Base-by-base conservation (phyloP, 37 sponge, comb jelly and placozoan species). In the Mnemiopsis leidyi region DNA sequence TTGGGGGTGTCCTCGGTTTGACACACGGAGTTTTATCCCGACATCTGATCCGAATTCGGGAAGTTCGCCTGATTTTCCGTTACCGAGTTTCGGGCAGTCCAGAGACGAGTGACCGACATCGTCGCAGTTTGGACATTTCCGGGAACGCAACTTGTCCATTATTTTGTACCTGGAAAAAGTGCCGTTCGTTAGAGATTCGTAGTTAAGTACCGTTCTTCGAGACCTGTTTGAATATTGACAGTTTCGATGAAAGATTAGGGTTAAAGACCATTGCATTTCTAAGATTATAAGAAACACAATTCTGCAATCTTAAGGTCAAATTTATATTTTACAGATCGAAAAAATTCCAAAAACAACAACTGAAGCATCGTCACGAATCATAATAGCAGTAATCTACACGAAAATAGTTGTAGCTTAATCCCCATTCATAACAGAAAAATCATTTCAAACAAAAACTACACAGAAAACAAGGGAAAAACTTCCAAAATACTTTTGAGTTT, bases 21-120 rank as follows among this genome's bases (percentile, higher is more conserved):
- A 28, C 9, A 77, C 32, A 2, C 79, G 32, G 36, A 77, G 79
- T 32, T 77, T 77, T 48, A 48, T 48, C 61, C 61, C 61, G 18
- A 77, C 20, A 25, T 69, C 73, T 34, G 36, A 5, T 18, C 32
- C 35, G 36, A 16, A 16, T 20, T 26, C 32, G 33, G 34, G 20
- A 34, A 77, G 20, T 32, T 18, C 32, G 35, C 32, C 35, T 26
- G 79, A 33, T 77, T 32, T 77, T 21, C 36, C 1, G 21, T 26
- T 32, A 9, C 79, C 79, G 5, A 85, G 25, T 40, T 33, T 28
- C 0, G 90, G 90, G 23, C 90, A 85, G 90, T 85, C 90, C 25
- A 85, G n/a, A 1, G 90, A 40, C n/a, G 90, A 85, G 48, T 85
- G 90, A n/a, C 90, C 90, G n/a, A 37, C 24, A 23, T 85, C 90